Percentiles rank a stretch among this genome's conserved stretches.
Conservation (phyloP, 2,888 invertebrate species). For the Thymelicus sylvestris region DNA sequence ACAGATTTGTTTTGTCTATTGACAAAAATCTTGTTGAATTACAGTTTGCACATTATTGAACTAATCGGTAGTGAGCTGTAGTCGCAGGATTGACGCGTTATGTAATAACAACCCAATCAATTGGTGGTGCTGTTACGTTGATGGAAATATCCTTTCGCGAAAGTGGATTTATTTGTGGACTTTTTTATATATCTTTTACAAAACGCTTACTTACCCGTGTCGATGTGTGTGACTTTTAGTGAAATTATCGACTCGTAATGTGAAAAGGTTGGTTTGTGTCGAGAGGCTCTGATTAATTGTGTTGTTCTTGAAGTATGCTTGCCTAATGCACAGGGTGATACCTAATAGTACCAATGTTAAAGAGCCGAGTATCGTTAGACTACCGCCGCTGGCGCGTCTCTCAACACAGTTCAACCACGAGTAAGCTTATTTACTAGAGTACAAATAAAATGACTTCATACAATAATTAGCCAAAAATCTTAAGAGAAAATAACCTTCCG, state of each 20-base stretch:
- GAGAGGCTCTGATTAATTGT: not conserved
- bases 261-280: slow-evolving; percentile 1
- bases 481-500: slow-evolving; percentile 26
- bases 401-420: slow-evolving; percentile 7
- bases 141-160: slow-evolving; percentile 24
- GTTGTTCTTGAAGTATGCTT: not conserved
- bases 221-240: slow-evolving; percentile 8
- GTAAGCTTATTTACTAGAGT: slow-evolving; percentile 37
- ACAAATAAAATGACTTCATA: slow-evolving; percentile 42
- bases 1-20: too few species aligned
- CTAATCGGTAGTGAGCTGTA: slow-evolving; percentile 1
- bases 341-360: too few species aligned
- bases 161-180: slow-evolving; percentile 20
- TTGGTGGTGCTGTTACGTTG: slow-evolving; percentile 57
- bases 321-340: not conserved
- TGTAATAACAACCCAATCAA: slow-evolving; percentile 53
- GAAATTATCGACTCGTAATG: not conserved
- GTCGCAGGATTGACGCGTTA: slow-evolving; percentile 43
- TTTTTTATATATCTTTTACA: slow-evolving; percentile 22
- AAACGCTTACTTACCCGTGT: slow-evolving; percentile 19
- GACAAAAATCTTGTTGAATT: not conserved
- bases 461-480: slow-evolving; percentile 41
- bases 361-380: too few species aligned
- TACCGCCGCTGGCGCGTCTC: not conserved
- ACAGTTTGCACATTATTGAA: slow-evolving; percentile 4